Evolutionary conservation across 2,113 vertebrate species (phyloP), one percentile per base, ranked within the genome.

Genomic region (Eptesicus fuscus): DNA sequence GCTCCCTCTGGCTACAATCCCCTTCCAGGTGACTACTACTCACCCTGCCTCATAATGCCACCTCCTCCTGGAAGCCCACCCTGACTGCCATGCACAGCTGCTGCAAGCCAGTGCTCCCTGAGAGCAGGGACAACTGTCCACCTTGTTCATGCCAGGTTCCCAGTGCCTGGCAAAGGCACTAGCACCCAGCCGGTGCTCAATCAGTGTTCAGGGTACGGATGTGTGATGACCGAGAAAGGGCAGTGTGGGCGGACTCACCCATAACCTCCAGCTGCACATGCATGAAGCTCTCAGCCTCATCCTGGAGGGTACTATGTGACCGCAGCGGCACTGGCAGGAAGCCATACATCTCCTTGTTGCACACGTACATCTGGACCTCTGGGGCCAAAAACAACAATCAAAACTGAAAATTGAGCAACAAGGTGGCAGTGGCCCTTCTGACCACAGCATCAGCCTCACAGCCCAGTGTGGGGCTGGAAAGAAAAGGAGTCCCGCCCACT

Each of bases 311-410:
- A 96, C 99, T 98, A 90, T 99, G 99, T 9, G 98, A 91, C 3
- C 99, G 98, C 92, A 99, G 97, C 0, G 99, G 99, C 93, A 99
- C 99, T 0, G 99, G 99, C 67, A 99, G 97, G 97, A 98, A 98
- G 67, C 99, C 99, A 3, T 98, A 99, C 0, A 86, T 97, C 93
- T 99, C 99, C 97, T 96, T 99, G 96, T 99, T 99, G 74, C 99
- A 99, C 7, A 99, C 97, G 32, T 99, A 99, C 99, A 99, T 99
- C 97, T 99, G 99, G 28, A 99, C 98, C 65, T 99, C 99, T 99
- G 97, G 2, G 0, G 35, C 23, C 25, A 12, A 74, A 49, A 25
- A 51, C 32, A 32, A 22, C 32, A 12, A 53, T 5, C 47, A 23
- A 7, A 5, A 17, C 0, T 56, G 9, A 53, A 49, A 44, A 87